Conservation (phyloP, 2,888 invertebrate genomes). For the Tetrapedia diversipes region DNA sequence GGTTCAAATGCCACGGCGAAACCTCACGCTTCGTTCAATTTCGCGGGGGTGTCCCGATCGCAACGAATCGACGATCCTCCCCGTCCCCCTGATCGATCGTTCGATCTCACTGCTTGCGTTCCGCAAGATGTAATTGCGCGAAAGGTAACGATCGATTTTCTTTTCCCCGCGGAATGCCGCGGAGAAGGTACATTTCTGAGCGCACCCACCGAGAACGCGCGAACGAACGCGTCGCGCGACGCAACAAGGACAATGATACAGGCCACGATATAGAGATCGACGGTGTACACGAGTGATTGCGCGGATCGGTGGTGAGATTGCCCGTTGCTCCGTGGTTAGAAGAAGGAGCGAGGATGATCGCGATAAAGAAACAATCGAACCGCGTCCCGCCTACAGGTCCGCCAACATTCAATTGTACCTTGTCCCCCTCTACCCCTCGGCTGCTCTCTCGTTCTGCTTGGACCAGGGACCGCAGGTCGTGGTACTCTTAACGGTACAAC, state of each 20-base stretch:
- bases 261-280: conserved; percentile 57
- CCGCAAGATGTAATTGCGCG: conserved; percentile 75
- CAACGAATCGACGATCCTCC: conserved; percentile 68
- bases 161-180: conserved; percentile 73
- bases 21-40: conserved; percentile 12
- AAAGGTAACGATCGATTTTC: conserved; percentile 77
- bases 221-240: conserved; percentile 63
- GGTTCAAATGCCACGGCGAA: conserved; percentile 21
- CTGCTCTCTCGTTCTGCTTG: conserved; percentile 20
- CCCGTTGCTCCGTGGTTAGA: conserved; percentile 65
- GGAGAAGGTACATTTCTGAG: conserved; percentile 77
- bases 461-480: conserved; percentile 36
- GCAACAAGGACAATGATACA: conserved; percentile 62
- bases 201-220: conserved; percentile 72
- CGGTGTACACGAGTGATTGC: conserved; percentile 48
- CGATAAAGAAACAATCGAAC: conserved; percentile 81
- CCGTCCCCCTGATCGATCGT: conserved; percentile 56
- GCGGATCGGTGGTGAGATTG: conserved; percentile 65
- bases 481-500: conserved; percentile 54
- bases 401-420: conserved; percentile 77
- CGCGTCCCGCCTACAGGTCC: conserved; percentile 72
- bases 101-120: conserved; percentile 67
- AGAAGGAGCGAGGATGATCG: conserved; percentile 76
- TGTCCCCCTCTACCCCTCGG: conserved; percentile 49
- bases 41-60: conserved; percentile 61